Evolutionary conservation across 2,113 vertebrate genomes (phyloP).

Genomic region (Loxodonta africana): DNA sequence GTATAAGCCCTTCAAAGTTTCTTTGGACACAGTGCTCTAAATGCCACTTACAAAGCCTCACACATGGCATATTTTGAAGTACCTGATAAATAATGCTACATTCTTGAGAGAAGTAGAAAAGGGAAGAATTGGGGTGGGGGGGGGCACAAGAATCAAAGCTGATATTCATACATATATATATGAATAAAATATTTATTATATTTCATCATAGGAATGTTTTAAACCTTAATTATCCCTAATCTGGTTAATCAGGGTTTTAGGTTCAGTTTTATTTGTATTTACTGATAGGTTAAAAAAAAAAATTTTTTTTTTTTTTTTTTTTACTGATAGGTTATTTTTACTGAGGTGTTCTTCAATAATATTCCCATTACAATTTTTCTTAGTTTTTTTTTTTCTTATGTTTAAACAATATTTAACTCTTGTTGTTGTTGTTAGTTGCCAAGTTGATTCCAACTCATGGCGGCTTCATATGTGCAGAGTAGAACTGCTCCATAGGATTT

Average conservation of each 20-base stretch:
- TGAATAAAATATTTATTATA: neutral
- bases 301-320: neutral
- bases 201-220: neutral
- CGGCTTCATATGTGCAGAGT: too few species aligned
- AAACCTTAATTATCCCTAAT: neutral
- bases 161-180: too few species aligned
- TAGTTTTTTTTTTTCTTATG: neutral
- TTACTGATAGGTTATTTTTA: neutral
- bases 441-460: too few species aligned
- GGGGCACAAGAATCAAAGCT: neutral
- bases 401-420: neutral
- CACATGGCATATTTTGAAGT: neutral
- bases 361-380: neutral
- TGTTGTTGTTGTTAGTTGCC: too few species aligned
- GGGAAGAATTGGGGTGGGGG: neutral
- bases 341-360: neutral
- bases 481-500: too few species aligned
- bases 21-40: neutral
- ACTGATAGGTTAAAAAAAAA: neutral
- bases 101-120: neutral
- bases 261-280: constrained; percentile 40
- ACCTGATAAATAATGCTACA: neutral
- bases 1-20: neutral
- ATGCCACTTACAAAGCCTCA: neutral
- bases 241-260: neutral